Conservation (phyloP, 2,888 invertebrate species). For the Epicampocera succincta region DNA sequence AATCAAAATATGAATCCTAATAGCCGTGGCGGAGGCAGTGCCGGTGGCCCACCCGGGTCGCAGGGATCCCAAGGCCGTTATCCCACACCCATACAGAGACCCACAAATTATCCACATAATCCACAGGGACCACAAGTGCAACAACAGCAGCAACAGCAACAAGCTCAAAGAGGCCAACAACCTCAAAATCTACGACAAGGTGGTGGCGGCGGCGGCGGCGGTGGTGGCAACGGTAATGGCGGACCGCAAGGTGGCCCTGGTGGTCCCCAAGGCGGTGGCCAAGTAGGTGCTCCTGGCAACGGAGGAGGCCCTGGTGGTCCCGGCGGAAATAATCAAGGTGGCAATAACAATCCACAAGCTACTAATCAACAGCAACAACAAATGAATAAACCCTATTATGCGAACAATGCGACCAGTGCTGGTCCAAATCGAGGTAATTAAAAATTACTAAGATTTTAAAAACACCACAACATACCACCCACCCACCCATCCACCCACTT, state of each 20-base stretch:
- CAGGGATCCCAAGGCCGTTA: slow-evolving; percentile 79
- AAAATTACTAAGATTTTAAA: slow-evolving; percentile 70
- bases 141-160: slow-evolving; percentile 74
- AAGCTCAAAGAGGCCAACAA: slow-evolving; percentile 74
- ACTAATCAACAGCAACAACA: slow-evolving; percentile 73
- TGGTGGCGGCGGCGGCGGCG: slow-evolving; percentile 74
- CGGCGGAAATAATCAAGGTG: slow-evolving; percentile 74
- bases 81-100: slow-evolving; percentile 81
- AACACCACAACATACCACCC: slow-evolving; percentile 13
- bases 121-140: slow-evolving; percentile 75
- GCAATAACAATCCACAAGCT: slow-evolving; percentile 70
- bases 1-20: slow-evolving; percentile 74
- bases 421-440: slow-evolving; percentile 78
- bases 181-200: slow-evolving; percentile 75
- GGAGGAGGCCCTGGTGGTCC: slow-evolving; percentile 72
- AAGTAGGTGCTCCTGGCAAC: slow-evolving; percentile 70
- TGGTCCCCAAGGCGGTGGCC: slow-evolving; percentile 70
- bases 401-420: slow-evolving; percentile 75
- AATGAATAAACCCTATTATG: slow-evolving; percentile 80
- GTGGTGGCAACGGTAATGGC: slow-evolving; percentile 69
- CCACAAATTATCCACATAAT: slow-evolving; percentile 81
- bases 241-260: slow-evolving; percentile 70
- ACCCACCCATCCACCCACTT: background rate
- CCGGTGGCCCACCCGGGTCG: slow-evolving; percentile 75
- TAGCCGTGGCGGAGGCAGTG: slow-evolving; percentile 71